These are phyloP conservation scores for Spongilla lacustris DNA, from an alignment of 37 sponge, comb jelly and placozoan species.

Conservation along the genomic window DNA sequence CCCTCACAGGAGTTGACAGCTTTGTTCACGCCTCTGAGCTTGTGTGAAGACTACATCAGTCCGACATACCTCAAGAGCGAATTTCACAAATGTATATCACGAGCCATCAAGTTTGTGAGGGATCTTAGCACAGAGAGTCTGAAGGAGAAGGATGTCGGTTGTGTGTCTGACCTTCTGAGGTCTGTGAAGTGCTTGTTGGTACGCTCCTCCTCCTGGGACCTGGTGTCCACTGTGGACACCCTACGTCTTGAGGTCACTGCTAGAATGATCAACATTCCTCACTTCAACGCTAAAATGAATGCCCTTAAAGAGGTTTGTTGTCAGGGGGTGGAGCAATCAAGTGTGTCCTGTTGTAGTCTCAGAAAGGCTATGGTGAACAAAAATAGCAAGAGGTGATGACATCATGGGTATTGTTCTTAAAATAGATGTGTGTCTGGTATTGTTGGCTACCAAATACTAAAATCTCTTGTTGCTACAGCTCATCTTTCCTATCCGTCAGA, in stretches of 20 bases:
- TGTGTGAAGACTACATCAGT: slow-evolving; percentile 82
- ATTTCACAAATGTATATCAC: slow-evolving; percentile 31
- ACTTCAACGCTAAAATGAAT: slow-evolving; percentile 99
- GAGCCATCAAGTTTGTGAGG: slow-evolving; percentile 47
- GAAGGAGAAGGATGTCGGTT: slow-evolving; percentile 78
- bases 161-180: slow-evolving; percentile 82
- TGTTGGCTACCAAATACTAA: too few species aligned
- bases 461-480: too few species aligned
- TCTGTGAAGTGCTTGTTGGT: slow-evolving; percentile 72
- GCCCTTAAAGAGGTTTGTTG: slow-evolving; percentile 88
- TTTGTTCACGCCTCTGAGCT: slow-evolving; percentile 76
- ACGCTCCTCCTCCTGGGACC: slow-evolving; percentile 50
- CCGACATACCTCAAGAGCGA: slow-evolving; percentile 65
- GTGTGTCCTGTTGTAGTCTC: neutral
- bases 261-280: slow-evolving; percentile 90
- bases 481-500: too few species aligned
- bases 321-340: neutral
- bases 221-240: slow-evolving; percentile 57
- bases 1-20: slow-evolving; percentile 71
- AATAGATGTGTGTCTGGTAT: too few species aligned
- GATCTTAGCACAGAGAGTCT: slow-evolving; percentile 54
- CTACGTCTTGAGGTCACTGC: slow-evolving; percentile 78
- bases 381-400: too few species aligned
- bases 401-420: too few species aligned
- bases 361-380: too few species aligned